phyloP scores from a whole-genome alignment of 2,113 vertebrate genomes.

The Marmota flaviventris region DNA sequence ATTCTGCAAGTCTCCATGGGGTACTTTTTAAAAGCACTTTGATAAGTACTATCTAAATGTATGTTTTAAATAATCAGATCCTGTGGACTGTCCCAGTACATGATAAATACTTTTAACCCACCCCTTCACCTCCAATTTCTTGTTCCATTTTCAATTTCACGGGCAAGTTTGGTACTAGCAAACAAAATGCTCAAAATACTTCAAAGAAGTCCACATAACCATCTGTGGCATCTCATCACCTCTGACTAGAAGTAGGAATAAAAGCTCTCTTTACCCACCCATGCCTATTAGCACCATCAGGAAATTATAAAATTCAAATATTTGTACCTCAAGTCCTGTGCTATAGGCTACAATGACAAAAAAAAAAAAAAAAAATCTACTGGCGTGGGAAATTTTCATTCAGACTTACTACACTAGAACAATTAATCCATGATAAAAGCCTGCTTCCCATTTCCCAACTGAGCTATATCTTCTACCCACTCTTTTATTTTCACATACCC shows the following conservation, averaged over 20 bases:
- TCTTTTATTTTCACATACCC: background rate
- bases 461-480: background rate
- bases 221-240: background rate
- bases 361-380: background rate
- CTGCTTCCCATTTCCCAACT: background rate
- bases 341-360: background rate
- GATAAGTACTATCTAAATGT: conserved; percentile 41
- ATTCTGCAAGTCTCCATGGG: conserved; percentile 6
- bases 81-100: background rate
- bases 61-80: conserved; percentile 1
- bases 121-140: background rate
- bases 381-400: background rate
- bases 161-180: background rate
- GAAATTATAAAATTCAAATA: conserved; percentile 50
- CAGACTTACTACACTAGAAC: background rate
- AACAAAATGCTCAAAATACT: conserved; percentile 58
- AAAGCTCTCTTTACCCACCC: background rate
- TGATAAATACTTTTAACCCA: background rate
- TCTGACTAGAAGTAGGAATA: background rate
- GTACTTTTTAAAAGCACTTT: conserved; percentile 49
- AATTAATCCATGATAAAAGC: conserved; percentile 31
- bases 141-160: conserved; percentile 37
- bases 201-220: conserved; percentile 32
- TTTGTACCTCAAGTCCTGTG: conserved; percentile 38
- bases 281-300: background rate